Conservation (phyloP, 2,113 vertebrate genomes). For the Hystrix brachyura region DNA sequence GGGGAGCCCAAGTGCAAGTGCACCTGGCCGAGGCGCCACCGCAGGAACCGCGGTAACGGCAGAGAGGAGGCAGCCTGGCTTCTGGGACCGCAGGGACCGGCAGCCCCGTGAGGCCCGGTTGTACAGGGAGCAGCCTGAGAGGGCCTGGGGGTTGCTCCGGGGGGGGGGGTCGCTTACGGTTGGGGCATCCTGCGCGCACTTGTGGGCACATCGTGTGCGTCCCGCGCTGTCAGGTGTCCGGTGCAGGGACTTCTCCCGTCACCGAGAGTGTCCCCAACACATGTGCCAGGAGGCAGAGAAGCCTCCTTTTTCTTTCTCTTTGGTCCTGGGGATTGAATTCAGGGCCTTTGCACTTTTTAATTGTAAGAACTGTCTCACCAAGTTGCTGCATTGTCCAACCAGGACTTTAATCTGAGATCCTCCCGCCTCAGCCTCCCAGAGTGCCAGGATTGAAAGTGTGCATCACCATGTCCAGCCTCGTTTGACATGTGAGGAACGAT, state of each 20-base stretch:
- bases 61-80: no score
- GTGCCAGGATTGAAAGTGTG: no score
- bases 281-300: background rate
- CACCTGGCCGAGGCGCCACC: no score
- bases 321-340: background rate
- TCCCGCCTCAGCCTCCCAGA: background rate
- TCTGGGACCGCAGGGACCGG: no score
- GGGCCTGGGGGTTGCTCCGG: no score
- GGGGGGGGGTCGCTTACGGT: no score
- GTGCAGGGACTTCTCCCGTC: background rate
- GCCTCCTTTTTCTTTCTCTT: background rate
- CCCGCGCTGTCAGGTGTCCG: background rate
- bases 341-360: background rate
- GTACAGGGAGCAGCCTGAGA: background rate
- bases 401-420: background rate
- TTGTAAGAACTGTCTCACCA: no score
- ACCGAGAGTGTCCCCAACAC: background rate
- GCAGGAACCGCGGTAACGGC: no score
- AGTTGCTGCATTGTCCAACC: no score
- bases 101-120: no score
- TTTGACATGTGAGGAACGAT: background rate
- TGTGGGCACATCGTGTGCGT: fast-evolving
- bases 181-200: background rate
- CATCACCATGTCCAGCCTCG: no score
- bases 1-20: no score